Evolutionary conservation across 2,797 vertebrate genomes (phyloP).

Genomic region (Scyliorhinus canicula): DNA sequence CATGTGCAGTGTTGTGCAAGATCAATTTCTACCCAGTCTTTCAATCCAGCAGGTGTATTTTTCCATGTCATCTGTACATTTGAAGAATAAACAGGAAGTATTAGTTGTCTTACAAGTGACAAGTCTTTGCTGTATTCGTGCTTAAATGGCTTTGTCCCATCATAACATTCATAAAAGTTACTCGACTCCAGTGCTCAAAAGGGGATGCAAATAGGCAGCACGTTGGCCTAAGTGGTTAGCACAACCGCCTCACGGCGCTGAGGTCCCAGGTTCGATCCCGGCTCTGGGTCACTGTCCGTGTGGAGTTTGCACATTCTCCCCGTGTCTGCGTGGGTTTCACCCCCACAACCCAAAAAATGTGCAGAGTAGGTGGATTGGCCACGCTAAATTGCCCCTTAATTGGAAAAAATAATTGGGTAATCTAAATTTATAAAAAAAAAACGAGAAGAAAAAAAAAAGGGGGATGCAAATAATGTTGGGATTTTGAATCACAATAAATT

Average conservation of each 20-base stretch:
- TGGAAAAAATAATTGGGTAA: no score
- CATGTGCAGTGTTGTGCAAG: background rate
- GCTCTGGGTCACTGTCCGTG: no score
- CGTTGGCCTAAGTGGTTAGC: no score
- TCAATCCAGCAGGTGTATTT: background rate
- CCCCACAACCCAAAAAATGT: no score
- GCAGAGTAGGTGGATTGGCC: no score
- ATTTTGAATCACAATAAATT: background rate
- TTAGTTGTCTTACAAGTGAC: background rate
- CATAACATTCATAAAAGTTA: background rate
- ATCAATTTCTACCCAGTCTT: background rate
- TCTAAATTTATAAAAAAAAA: no score
- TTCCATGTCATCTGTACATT: background rate
- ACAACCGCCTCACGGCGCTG: no score
- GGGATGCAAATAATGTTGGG: constrained; percentile 9
- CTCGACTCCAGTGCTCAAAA: background rate
- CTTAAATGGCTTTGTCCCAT: background rate
- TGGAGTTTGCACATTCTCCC: no score
- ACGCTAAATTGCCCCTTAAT: no score
- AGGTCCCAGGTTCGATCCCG: no score
- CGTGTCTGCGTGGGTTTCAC: no score
- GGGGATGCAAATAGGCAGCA: background rate
- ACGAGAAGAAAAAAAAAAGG: no score
- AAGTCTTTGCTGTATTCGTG: background rate
- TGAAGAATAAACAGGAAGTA: background rate